Evolutionary conservation across 2,888 invertebrate species (phyloP), one percentile per base, ranked within the genome.

Genomic region (Microplitis deprimator): DNA sequence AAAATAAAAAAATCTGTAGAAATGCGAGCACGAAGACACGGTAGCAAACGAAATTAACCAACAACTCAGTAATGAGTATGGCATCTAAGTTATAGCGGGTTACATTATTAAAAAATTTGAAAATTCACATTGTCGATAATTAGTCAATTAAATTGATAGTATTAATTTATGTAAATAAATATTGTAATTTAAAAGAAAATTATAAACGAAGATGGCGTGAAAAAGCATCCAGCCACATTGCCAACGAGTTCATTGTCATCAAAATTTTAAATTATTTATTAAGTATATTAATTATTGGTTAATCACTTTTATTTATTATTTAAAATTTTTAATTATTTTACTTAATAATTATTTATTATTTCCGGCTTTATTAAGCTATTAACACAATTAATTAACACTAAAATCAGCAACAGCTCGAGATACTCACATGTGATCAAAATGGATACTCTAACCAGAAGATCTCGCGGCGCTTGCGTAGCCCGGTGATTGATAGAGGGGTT

Each of bases 381-480:
- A 83, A 82, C 86, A 85, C 85, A 84, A 84, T 84, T 83, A 84
- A 83, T 85, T 86, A 82, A 81, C 84, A 83, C 85, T 82, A 82
- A 88, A 89, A 86, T 84, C 83, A 81, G 85, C 85, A 86, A 84
- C 86, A 86, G 86, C 84, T 88, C 87, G 84, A 82, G 84, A 92
- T 94, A 95, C 95, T 95, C 95, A 95, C 95, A 95, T 95, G 95
- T 95, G 95, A 94, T 94, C 94, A 92, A 93, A 95, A 95, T 94
- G 95, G 95, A 94, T 94, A 94, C 94, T 94, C 93, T 93, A 93
- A 94, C 94, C 94, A 94, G 94, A 95, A 94, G 94, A 93, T 92
- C 92, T 91, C 91, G 91, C 90, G 91, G 92, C 93, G 93, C 94
- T 93, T 93, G 94, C 94, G 94, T 92, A 91, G 91, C 91, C 91